Evolutionary conservation across 2,888 invertebrate species (phyloP).

Genomic region (Drosophila atripex): DNA sequence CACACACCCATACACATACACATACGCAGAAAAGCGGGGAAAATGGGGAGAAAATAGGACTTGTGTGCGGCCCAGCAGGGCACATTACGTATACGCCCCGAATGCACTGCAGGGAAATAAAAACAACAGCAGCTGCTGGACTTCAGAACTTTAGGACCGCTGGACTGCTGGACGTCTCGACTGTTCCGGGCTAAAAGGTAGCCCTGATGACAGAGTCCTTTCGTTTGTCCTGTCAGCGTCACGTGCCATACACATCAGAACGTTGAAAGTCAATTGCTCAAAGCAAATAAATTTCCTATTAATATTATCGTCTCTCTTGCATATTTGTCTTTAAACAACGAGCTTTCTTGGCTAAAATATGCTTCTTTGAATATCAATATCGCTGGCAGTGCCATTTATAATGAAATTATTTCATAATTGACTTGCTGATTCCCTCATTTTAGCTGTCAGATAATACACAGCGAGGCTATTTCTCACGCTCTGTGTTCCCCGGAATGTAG

Average conservation of each 20-base stretch:
- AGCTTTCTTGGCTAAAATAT: neutral
- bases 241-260: conserved; percentile 10
- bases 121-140: conserved; percentile 19
- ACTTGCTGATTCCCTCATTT: neutral
- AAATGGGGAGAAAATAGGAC: conserved; percentile 3
- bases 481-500: neutral
- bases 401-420: conserved; percentile 23
- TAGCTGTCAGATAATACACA: conserved; percentile 1
- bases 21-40: conserved; percentile 4
- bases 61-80: conserved; percentile 22
- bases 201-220: conserved; percentile 12
- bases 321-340: neutral
- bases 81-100: conserved; percentile 33
- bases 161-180: neutral
- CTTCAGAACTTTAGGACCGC: neutral
- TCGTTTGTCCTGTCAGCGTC: conserved; percentile 17
- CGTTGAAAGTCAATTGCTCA: conserved; percentile 5
- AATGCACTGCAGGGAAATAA: conserved; percentile 20
- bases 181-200: conserved; percentile 20
- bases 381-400: conserved; percentile 4
- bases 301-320: neutral
- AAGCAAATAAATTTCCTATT: conserved; percentile 11
- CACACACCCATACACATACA: conserved; percentile 18
- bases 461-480: neutral
- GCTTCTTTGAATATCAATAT: neutral